Base-by-base conservation (phyloP, 2,888 invertebrate species). In the Drosophila putrida region DNA sequence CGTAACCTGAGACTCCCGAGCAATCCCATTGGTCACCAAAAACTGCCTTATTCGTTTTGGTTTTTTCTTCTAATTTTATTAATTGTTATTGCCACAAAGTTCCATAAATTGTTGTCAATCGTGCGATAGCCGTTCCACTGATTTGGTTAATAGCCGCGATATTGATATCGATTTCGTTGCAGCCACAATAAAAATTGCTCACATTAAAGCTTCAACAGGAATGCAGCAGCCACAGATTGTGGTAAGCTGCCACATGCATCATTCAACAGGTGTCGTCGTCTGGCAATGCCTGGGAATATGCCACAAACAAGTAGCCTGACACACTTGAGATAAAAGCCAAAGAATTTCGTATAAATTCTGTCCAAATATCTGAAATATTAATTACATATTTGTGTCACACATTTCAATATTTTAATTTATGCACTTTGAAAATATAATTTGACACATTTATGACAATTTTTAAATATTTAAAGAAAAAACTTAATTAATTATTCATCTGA, bases 51-150 rank as follows among this genome's bases (percentile, higher is more conserved):
- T 35, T 39, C 31, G 46, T 65, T 47, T 43, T 75, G 54, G 50
- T 67, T 8, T 20, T 55, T 66, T 67, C 63, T 68, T 71, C 70
- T 77, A 88, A 80, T 88, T 88, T 89, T 90, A 89, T 89, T 89
- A 89, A 89, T 89, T 89, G 90, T 90, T 90, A 89, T 90, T 90
- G 90, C 82, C 65, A 39, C 75, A 78, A 66, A 82, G 75, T 80
- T 77, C 79, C 80, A 90, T 90, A 89, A 89, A 89, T 90, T 83
- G 39, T 70, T 69, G 71, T 71, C 75, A 46, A 54, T 53, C 49
- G 60, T 47, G 51, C 58, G 87, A 80, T 83, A 67, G 75, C 49
- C 76, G 85, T 76, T 83, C 72, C 85, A 87, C 88, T 82, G 83
- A 85, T 84, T 85, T 80, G 71, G 88, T 84, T 88, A 83, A 83